Percentiles rank a stretch among this genome's conserved stretches.
phyloP scores from a whole-genome alignment of 2,888 invertebrate species.

The Dascillus cervinus region DNA sequence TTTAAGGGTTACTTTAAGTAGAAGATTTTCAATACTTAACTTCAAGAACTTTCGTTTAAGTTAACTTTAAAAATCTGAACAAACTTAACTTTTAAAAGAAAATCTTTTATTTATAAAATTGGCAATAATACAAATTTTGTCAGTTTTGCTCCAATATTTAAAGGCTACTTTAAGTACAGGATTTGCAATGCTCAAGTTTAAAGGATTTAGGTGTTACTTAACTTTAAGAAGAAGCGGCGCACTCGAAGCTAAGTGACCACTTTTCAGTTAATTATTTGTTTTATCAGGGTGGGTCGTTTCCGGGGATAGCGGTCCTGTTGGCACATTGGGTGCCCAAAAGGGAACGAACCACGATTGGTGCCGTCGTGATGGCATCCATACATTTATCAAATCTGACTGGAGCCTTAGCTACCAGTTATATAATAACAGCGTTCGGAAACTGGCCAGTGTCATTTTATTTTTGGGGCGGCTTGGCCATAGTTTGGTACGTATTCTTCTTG shows the following conservation, averaged over 20 bases:
- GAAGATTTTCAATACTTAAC: too few relatives aligned
- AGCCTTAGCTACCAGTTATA: neutral
- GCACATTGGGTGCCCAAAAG: conserved; percentile 19
- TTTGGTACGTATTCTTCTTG: neutral
- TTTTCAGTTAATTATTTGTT: too few relatives aligned
- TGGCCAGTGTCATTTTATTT: conserved; percentile 5
- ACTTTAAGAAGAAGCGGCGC: too few relatives aligned
- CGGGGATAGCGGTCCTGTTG: conserved; percentile 14
- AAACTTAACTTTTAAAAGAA: too few relatives aligned
- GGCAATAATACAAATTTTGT: too few relatives aligned
- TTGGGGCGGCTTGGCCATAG: conserved; percentile 1
- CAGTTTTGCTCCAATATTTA: too few relatives aligned
- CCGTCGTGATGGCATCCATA: conserved; percentile 18
- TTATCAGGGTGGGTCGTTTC: conserved; percentile 16
- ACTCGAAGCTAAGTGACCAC: too few relatives aligned
- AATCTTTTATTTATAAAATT: too few relatives aligned
- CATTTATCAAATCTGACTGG: too few relatives aligned
- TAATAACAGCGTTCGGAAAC: neutral
- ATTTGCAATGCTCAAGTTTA: too few relatives aligned
- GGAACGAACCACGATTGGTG: conserved; percentile 17
- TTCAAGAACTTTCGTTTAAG: too few relatives aligned
- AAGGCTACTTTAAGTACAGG: neutral
- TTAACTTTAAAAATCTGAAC: conserved; percentile 1
- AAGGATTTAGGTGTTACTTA: neutral
- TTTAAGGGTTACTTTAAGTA: too few relatives aligned